These are phyloP conservation scores for Campylomormyrus tamandua DNA, from an alignment of 2,113 vertebrate species.

Conservation along the genomic window DNA sequence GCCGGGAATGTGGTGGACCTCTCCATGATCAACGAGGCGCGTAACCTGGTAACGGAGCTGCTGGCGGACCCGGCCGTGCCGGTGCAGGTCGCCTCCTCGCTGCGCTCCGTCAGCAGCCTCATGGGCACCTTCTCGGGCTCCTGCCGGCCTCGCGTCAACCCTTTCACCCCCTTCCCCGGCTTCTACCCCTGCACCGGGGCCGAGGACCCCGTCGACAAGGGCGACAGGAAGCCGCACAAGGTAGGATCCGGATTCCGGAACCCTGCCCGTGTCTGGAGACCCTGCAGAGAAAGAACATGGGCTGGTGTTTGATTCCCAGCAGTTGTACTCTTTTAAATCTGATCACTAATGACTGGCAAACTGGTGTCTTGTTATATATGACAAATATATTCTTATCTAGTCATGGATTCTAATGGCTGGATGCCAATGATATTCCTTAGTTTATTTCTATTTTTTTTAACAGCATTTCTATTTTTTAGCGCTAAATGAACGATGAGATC, in stretches of 20 bases:
- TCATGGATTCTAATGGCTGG: not conserved
- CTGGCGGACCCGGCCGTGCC: conserved; percentile 76
- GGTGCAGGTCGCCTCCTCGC: conserved; percentile 69
- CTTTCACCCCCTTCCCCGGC: conserved; percentile 84
- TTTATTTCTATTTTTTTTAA: not conserved
- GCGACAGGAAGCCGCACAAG: conserved; percentile 82
- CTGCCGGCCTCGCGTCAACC: conserved; percentile 79
- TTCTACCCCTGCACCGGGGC: conserved; percentile 83
- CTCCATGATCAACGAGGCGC: conserved; percentile 83
- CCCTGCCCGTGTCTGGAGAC: not conserved
- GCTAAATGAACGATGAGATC: not conserved
- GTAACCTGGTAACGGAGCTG: conserved; percentile 80
- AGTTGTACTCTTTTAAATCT: not conserved
- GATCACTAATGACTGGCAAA: not conserved
- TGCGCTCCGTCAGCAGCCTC: conserved; percentile 80
- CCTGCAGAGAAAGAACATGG: not conserved
- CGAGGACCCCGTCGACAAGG: conserved; percentile 76
- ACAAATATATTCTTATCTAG: not conserved
- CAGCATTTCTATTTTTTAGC: not conserved
- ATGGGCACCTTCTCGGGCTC: conserved; percentile 87
- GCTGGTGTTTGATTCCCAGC: not conserved
- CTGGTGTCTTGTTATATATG: not conserved
- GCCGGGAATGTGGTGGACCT: conserved; percentile 79
- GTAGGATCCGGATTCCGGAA: conserved; percentile 46
- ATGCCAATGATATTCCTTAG: not conserved